Conservation (phyloP, 2,888 invertebrate genomes). For the Trileptium ribeirensis region DNA sequence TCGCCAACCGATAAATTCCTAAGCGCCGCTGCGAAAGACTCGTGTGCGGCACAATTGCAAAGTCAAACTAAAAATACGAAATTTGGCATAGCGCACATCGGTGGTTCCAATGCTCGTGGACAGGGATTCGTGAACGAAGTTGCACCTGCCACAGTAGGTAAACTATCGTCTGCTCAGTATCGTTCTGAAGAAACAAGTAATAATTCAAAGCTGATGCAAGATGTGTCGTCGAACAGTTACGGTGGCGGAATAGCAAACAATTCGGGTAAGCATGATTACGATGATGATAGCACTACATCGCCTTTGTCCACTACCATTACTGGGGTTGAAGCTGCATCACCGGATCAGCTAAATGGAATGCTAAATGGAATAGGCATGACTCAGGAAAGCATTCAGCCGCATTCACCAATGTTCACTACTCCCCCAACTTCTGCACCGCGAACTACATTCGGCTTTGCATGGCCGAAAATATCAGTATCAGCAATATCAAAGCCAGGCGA, state of each 20-base stretch:
- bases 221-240: not conserved
- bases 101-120: not conserved
- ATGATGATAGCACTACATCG: not conserved
- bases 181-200: not conserved
- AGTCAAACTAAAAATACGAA: too few relatives aligned
- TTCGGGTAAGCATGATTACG: too few relatives aligned
- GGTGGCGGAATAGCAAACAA: not conserved
- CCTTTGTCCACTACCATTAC: not conserved
- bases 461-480: not conserved
- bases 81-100: too few relatives aligned
- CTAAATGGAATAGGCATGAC: too few relatives aligned
- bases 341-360: too few relatives aligned
- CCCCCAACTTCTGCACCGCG: too few relatives aligned
- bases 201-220: not conserved
- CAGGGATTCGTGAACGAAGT: not conserved
- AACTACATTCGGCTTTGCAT: not conserved
- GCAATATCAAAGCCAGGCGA: constrained; percentile 24
- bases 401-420: too few relatives aligned
- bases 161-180: not conserved
- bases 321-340: not conserved
- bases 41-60: too few relatives aligned
- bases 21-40: not conserved
- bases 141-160: too few relatives aligned
- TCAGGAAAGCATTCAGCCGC: too few relatives aligned
- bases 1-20: not conserved